Evolutionary conservation across 2,113 vertebrate genomes (phyloP).

Genomic region (Choloepus hoffmanni): DNA sequence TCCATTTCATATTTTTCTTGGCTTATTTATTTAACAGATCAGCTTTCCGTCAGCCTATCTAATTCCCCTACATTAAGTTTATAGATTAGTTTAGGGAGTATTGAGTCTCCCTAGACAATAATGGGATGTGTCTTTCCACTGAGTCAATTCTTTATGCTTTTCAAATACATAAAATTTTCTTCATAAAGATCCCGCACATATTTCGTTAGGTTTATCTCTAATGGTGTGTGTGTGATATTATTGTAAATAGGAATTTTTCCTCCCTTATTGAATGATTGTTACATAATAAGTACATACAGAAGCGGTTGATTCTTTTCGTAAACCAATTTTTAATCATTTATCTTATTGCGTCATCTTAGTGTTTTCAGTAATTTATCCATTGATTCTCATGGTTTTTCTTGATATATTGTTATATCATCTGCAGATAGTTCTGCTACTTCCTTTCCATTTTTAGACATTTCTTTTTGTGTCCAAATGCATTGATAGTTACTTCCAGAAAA

Average conservation of each 20-base stretch:
- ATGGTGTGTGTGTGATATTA: not conserved
- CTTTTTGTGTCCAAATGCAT: not conserved
- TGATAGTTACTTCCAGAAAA: slow-evolving; percentile 36
- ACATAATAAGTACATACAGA: not conserved
- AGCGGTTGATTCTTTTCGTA: not conserved
- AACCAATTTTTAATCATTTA: not conserved
- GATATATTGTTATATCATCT: not conserved
- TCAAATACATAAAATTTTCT: not conserved
- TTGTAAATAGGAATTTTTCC: slow-evolving; percentile 2
- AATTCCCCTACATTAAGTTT: not conserved
- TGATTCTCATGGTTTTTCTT: not conserved
- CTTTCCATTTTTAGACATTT: not conserved
- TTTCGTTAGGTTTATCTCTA: not conserved
- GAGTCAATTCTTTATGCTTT: not conserved
- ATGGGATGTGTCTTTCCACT: not conserved
- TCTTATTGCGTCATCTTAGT: not conserved
- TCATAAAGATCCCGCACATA: not conserved
- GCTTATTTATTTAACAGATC: not conserved
- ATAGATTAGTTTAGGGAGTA: not conserved
- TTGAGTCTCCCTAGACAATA: not conserved
- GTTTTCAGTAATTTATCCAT: not conserved
- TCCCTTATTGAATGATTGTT: not conserved
- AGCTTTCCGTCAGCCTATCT: not conserved
- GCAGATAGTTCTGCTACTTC: not conserved
- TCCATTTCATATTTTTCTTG: not conserved